Conservation (phyloP, 2,797 vertebrate genomes). For the Lithobates sylvaticus region DNA sequence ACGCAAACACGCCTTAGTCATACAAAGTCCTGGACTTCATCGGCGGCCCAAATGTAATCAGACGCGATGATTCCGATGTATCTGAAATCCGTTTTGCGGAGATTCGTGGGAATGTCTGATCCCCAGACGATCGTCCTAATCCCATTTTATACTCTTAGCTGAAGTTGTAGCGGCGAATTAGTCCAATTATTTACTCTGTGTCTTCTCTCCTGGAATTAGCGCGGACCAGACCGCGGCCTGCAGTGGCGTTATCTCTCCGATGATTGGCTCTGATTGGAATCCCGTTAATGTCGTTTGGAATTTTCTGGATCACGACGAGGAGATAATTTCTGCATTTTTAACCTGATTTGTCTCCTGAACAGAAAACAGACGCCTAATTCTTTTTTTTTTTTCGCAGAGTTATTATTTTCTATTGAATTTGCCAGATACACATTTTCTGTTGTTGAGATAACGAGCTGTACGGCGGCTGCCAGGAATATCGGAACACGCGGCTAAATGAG, state of each 20-base stretch:
- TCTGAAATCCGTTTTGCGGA: background rate
- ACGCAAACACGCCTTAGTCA: too few relatives aligned
- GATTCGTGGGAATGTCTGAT: background rate
- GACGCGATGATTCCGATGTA: background rate
- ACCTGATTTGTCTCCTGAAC: background rate
- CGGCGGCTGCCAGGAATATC: background rate
- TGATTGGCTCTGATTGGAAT: constrained; percentile 8
- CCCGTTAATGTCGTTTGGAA: background rate
- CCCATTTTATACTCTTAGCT: constrained; percentile 37
- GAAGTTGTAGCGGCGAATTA: constrained; percentile 34
- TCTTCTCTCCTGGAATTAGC: constrained; percentile 20
- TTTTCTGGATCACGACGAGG: background rate
- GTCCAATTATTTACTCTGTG: constrained; percentile 30
- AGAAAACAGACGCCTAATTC: constrained; percentile 20
- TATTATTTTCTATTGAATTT: constrained; percentile 74
- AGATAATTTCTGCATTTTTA: background rate
- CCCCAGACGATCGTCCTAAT: constrained; percentile 31
- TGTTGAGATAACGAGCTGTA: constrained; percentile 72
- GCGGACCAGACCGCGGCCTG: background rate
- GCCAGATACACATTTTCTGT: constrained; percentile 69
- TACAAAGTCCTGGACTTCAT: background rate
- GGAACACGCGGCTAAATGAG: background rate
- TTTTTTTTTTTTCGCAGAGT: constrained; percentile 19
- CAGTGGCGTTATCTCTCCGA: background rate
- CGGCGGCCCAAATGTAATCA: background rate